These are phyloP conservation scores for Diplosoma virens DNA, from an alignment of 23 tunicate species.

Conservation along the genomic window DNA sequence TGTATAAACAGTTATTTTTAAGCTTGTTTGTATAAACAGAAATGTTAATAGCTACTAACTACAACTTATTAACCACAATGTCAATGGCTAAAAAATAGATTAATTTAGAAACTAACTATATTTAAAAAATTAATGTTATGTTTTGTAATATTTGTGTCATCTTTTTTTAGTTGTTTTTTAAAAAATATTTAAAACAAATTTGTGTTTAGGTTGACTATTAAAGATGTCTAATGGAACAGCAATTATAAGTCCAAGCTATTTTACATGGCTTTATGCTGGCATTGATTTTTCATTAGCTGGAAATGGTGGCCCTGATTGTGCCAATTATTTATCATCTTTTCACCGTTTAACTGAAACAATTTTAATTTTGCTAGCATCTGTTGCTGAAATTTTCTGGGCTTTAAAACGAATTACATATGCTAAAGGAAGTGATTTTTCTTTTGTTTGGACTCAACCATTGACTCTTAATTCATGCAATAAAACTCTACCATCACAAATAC, in stretches of 20 bases:
- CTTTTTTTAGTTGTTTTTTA: too few relatives aligned
- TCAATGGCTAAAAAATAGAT: too few relatives aligned
- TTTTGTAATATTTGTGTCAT: too few relatives aligned
- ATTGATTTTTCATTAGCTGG: constrained; percentile 53
- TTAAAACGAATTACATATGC: constrained; percentile 27
- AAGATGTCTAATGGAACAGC: background rate
- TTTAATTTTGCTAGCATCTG: constrained; percentile 34
- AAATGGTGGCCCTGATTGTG: constrained; percentile 72
- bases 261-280: constrained; percentile 62
- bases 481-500: background rate
- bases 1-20: too few relatives aligned
- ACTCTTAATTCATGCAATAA: too few relatives aligned
- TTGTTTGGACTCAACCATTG: too few relatives aligned
- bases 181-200: background rate
- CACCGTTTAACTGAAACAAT: constrained; percentile 47
- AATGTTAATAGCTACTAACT: too few relatives aligned
- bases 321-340: constrained; percentile 25
- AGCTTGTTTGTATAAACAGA: too few relatives aligned
- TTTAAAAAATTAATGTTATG: too few relatives aligned
- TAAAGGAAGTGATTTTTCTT: constrained; percentile 3
- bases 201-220: background rate
- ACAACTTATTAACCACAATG: too few relatives aligned
- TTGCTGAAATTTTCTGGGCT: constrained; percentile 55
- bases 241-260: constrained; percentile 3
- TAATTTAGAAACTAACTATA: too few relatives aligned